Evolutionary conservation across 1,140 invertebrate genomes (phyloP).

Genomic region (Drosophila tsacasi): DNA sequence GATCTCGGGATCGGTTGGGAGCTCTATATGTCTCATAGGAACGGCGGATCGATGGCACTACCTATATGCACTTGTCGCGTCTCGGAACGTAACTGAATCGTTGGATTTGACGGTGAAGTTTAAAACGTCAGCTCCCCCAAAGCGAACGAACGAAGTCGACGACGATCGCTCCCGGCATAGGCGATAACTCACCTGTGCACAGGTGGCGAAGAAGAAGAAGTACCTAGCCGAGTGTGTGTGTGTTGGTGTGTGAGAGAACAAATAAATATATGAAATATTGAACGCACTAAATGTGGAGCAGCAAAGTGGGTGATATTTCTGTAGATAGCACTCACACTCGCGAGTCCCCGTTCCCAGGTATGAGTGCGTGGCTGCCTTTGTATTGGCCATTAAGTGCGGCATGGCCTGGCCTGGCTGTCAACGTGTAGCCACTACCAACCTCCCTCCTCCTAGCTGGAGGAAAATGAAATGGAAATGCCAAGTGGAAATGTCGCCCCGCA

Average conservation of each 20-base stretch:
- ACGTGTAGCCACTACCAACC: constrained; percentile 26
- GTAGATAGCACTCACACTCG: constrained; percentile 47
- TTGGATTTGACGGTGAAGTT: constrained; percentile 78
- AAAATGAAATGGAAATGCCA: constrained; percentile 64
- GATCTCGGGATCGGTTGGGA: background rate
- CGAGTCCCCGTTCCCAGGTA: constrained; percentile 4
- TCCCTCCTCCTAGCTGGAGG: constrained; percentile 3
- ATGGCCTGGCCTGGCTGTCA: constrained; percentile 16
- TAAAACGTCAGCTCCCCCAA: constrained; percentile 69
- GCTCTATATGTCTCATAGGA: background rate
- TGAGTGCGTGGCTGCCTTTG: constrained; percentile 52
- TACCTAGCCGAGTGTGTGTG: constrained; percentile 1
- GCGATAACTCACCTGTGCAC: constrained; percentile 43
- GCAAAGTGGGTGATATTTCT: constrained; percentile 72
- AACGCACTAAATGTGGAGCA: constrained; percentile 74
- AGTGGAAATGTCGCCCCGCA: constrained; percentile 39
- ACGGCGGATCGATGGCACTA: constrained; percentile 21
- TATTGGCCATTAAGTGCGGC: constrained; percentile 67
- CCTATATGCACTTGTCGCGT: constrained; percentile 84
- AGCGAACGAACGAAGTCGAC: constrained; percentile 43
- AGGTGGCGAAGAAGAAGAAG: constrained; percentile 40
- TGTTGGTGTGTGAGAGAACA: constrained; percentile 41
- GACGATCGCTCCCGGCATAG: constrained; percentile 55
- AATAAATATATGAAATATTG: constrained; percentile 83
- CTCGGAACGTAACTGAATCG: constrained; percentile 81